Evolutionary conservation across 2,797 vertebrate species (phyloP).

Genomic region (Gymnoscopelus braueri): DNA sequence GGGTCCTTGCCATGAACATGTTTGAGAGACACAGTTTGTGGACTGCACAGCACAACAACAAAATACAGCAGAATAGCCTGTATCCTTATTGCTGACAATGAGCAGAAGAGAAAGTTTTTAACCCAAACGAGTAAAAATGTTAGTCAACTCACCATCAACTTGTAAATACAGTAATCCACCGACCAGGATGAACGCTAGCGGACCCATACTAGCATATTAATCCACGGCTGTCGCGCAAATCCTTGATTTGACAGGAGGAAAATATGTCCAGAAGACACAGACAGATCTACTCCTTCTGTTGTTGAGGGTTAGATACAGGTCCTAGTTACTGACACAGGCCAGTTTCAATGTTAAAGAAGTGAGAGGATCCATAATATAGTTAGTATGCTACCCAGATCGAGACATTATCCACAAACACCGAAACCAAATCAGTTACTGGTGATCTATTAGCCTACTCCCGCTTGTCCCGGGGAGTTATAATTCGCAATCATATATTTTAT

Average conservation of each 20-base stretch:
- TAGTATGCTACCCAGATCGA: slow-evolving; percentile 68
- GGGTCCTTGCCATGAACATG: too few species aligned
- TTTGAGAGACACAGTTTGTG: background rate
- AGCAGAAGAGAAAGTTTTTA: slow-evolving; percentile 15
- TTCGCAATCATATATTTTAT: slow-evolving; percentile 31
- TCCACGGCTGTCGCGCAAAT: slow-evolving; percentile 85
- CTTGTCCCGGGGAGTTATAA: slow-evolving; percentile 49
- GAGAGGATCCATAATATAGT: slow-evolving; percentile 75
- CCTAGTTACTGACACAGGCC: slow-evolving; percentile 79
- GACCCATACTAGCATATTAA: slow-evolving; percentile 97
- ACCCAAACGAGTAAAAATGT: background rate
- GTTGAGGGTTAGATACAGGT: slow-evolving; percentile 68
- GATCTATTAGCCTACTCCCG: slow-evolving; percentile 29
- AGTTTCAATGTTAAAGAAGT: slow-evolving; percentile 74
- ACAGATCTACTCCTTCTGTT: slow-evolving; percentile 47
- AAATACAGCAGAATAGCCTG: background rate
- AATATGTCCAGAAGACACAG: slow-evolving; percentile 53
- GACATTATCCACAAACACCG: slow-evolving; percentile 60
- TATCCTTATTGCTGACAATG: background rate
- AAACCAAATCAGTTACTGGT: slow-evolving; percentile 54
- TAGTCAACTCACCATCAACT: slow-evolving; percentile 90
- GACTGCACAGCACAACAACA: background rate
- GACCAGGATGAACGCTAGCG: slow-evolving; percentile 90
- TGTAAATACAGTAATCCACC: slow-evolving; percentile 92
- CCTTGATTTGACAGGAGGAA: slow-evolving; percentile 68